phyloP scores from a whole-genome alignment of 35 echinoderm and acorn worm species.

The Patiria miniata region DNA sequence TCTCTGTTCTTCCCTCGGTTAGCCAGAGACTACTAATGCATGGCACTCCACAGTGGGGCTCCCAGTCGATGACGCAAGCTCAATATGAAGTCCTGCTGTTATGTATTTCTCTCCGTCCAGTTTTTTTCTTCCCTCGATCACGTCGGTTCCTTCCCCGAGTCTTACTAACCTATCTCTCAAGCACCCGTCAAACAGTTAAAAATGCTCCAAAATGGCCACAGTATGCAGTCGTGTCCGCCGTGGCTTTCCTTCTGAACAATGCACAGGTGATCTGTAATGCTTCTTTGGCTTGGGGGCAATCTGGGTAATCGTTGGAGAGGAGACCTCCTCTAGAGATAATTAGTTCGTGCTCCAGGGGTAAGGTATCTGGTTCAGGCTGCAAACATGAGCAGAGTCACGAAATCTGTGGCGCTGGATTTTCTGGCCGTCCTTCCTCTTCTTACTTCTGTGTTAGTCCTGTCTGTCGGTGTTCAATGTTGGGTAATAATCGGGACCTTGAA shows the following conservation, averaged over 20 bases:
- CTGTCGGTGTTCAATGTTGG: no score
- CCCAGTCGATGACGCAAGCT: slow-evolving; percentile 6
- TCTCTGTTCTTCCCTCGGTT: no score
- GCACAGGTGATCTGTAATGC: slow-evolving; percentile 12
- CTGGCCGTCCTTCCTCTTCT: no score
- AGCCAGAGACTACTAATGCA: background rate
- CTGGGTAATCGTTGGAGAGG: slow-evolving; percentile 6
- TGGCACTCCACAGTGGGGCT: slow-evolving; percentile 5
- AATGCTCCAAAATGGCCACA: slow-evolving; percentile 13
- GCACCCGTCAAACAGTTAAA: background rate
- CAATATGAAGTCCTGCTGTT: background rate
- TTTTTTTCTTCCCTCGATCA: background rate
- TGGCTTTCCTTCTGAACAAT: background rate
- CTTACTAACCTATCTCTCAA: background rate
- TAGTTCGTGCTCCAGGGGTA: background rate
- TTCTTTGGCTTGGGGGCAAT: slow-evolving; percentile 10
- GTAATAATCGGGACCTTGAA: no score
- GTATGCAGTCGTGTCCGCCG: background rate
- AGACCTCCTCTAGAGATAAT: slow-evolving; percentile 20
- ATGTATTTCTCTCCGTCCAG: background rate
- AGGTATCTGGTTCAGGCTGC: slow-evolving; percentile 20
- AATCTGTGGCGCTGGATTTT: slow-evolving; percentile 4
- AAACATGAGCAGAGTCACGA: slow-evolving; percentile 11
- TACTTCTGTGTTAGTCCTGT: no score
- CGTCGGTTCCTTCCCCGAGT: background rate